phyloP scores from a whole-genome alignment of 2,797 vertebrate species.

The Sebastes trivittatus region DNA sequence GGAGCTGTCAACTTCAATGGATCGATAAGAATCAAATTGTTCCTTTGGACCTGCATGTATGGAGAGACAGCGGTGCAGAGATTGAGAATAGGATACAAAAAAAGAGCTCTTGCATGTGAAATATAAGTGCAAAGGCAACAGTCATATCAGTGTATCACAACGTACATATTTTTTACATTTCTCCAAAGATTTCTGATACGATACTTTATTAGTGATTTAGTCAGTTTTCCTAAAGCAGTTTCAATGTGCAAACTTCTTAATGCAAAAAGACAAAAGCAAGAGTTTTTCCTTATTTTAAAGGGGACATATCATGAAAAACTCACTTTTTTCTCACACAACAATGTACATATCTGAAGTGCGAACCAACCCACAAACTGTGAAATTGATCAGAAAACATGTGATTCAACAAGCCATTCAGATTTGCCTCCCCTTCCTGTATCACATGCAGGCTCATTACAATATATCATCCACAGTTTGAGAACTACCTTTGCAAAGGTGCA shows the following conservation, averaged over 20 bases:
- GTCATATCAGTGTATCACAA: neutral
- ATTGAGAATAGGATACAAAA: neutral
- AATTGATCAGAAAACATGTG: too few relatives aligned
- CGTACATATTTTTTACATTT: neutral
- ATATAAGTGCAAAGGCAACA: neutral
- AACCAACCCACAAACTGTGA: too few relatives aligned
- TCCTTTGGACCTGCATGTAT: neutral
- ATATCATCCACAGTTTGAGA: too few relatives aligned
- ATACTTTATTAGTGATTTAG: neutral
- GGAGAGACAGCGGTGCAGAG: neutral
- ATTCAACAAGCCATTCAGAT: too few relatives aligned
- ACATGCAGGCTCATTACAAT: too few relatives aligned
- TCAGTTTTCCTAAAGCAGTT: neutral
- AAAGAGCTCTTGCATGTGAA: neutral
- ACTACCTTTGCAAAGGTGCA: too few relatives aligned
- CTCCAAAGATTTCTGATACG: neutral
- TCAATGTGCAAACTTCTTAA: neutral
- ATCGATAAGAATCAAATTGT: slow-evolving; percentile 41
- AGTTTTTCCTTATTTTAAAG: too few relatives aligned
- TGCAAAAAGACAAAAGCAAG: neutral
- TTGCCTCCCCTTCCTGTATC: too few relatives aligned
- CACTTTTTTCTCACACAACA: too few relatives aligned
- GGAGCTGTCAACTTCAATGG: neutral
- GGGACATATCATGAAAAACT: too few relatives aligned
- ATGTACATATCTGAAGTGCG: too few relatives aligned